Conservation (phyloP, 2,113 vertebrate genomes). For the Carettochelys insculpta region DNA sequence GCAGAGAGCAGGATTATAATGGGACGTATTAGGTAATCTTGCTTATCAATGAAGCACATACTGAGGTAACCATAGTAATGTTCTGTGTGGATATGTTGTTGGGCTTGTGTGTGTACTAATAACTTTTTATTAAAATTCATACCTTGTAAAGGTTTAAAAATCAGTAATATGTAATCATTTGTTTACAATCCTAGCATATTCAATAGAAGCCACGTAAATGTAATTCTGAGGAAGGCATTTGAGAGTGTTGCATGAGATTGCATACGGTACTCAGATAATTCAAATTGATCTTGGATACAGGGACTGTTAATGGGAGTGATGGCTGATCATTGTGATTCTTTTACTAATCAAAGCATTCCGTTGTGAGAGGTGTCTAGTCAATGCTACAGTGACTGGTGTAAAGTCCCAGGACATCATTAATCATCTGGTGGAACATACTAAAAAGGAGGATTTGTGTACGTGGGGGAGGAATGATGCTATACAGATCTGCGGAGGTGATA, state of each 20-base stretch:
- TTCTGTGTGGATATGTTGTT: background rate
- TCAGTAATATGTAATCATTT: background rate
- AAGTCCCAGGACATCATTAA: background rate
- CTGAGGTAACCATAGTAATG: background rate
- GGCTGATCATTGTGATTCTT: too few relatives aligned
- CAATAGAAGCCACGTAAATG: background rate
- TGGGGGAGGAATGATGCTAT: background rate
- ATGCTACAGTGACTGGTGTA: background rate
- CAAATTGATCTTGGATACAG: background rate
- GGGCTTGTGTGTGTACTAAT: background rate
- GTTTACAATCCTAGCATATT: background rate
- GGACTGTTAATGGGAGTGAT: background rate
- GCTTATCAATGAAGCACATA: background rate
- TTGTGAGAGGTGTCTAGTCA: background rate
- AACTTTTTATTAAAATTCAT: background rate
- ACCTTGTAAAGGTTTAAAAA: background rate
- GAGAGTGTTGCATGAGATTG: background rate
- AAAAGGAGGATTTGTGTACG: background rate
- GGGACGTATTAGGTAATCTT: background rate
- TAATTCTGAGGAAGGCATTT: background rate
- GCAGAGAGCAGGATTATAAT: background rate
- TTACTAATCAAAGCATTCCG: too few relatives aligned
- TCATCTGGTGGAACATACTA: background rate
- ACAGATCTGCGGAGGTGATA: background rate
- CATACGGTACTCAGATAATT: background rate